phyloP scores from a whole-genome alignment of 2,113 vertebrate species.

The Ictalurus furcatus region DNA sequence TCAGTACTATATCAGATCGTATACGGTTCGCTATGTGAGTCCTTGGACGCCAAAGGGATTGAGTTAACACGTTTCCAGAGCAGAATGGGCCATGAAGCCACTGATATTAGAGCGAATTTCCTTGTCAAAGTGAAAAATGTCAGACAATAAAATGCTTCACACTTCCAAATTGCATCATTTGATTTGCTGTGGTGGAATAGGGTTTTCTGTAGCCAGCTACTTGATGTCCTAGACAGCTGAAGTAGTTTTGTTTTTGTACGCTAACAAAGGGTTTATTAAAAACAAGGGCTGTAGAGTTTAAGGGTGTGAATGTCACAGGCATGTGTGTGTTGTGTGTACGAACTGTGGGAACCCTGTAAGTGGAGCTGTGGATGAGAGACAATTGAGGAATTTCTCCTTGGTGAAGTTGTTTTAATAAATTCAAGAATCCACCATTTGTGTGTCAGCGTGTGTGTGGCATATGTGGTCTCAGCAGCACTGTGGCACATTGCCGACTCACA shows the following conservation, averaged over 20 bases:
- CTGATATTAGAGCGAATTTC: neutral
- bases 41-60: neutral
- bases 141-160: neutral
- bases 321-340: neutral
- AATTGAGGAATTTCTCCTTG: neutral
- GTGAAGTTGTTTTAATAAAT: neutral
- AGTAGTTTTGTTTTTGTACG: neutral
- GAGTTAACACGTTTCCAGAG: neutral
- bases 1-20: neutral
- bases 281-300: neutral
- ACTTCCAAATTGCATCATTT: neutral
- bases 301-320: neutral
- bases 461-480: neutral
- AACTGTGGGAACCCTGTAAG: constrained; percentile 7
- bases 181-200: neutral
- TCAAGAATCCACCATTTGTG: neutral
- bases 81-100: neutral
- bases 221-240: neutral
- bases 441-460: neutral
- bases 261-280: neutral
- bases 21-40: neutral
- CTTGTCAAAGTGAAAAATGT: neutral
- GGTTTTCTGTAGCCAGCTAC: neutral
- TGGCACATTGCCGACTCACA: neutral
- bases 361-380: neutral